These are phyloP conservation scores for Lycaena phlaeas DNA, from an alignment of 2,888 invertebrate genomes.

Conservation along the genomic window DNA sequence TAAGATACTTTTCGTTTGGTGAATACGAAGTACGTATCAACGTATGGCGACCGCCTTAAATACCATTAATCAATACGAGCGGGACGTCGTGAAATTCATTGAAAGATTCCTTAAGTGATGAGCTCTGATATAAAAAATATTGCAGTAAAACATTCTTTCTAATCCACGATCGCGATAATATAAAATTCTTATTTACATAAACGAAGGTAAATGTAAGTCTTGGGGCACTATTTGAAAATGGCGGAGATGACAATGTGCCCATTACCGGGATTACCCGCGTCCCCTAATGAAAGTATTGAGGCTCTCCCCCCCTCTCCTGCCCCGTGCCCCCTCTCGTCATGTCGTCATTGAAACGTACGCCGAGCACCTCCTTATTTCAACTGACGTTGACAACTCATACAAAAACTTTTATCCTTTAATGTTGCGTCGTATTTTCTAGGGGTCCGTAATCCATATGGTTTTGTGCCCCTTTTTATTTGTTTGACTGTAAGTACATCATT, in stretches of 20 bases:
- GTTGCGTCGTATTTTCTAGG: too few species aligned
- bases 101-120: too few species aligned
- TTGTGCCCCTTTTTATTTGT: not conserved
- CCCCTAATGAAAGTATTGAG: conserved; percentile 30
- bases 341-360: conserved; percentile 12
- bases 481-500: too few species aligned
- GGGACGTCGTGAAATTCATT: too few species aligned
- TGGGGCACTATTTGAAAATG: conserved; percentile 25
- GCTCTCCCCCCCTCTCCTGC: conserved; percentile 11
- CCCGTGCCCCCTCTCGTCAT: conserved; percentile 8
- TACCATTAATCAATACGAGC: too few species aligned
- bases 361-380: not conserved
- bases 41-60: too few species aligned
- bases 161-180: not conserved
- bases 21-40: too few species aligned
- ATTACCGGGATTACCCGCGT: conserved; percentile 28
- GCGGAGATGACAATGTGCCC: conserved; percentile 29
- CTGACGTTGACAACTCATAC: conserved; percentile 15
- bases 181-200: conserved; percentile 8
- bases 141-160: not conserved
- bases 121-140: too few species aligned
- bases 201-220: conserved; percentile 19
- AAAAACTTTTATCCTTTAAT: conserved; percentile 6
- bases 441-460: too few species aligned
- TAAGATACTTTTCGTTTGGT: too few species aligned